phyloP scores from a whole-genome alignment of 23 tunicate genomes.

The Phallusia fumigata region DNA sequence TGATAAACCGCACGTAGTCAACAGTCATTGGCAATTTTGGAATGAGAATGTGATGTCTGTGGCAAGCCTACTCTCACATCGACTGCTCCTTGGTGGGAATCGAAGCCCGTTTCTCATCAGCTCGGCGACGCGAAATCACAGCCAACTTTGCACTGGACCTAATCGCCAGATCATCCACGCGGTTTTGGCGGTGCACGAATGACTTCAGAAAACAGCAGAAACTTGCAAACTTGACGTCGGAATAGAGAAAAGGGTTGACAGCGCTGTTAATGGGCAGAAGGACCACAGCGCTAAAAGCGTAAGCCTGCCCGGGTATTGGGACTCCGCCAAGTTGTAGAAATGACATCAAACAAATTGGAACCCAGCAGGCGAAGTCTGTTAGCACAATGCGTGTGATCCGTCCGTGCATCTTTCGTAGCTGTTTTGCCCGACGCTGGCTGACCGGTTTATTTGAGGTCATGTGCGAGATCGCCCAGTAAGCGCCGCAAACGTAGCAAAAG shows the following conservation, averaged over 20 bases:
- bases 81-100: not conserved
- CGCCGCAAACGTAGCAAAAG: slow-evolving; percentile 60
- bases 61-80: not conserved
- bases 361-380: slow-evolving; percentile 78
- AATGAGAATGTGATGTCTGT: no score
- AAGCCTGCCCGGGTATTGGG: slow-evolving; percentile 31
- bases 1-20: no score
- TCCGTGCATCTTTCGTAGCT: slow-evolving; percentile 40
- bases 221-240: slow-evolving; percentile 21
- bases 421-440: slow-evolving; percentile 28
- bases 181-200: not conserved
- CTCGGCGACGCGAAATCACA: not conserved
- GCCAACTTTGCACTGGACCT: not conserved
- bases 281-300: slow-evolving; percentile 67
- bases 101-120: not conserved
- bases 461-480: slow-evolving; percentile 45
- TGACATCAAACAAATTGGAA: slow-evolving; percentile 67
- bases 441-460: not conserved
- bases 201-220: not conserved
- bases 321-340: slow-evolving; percentile 57
- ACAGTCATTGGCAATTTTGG: no score
- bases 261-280: slow-evolving; percentile 87
- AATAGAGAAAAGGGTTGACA: slow-evolving; percentile 71
- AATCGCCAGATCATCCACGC: not conserved
- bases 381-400: slow-evolving; percentile 52